These are phyloP conservation scores for Hapalemur alaotrensis DNA, from an alignment of 2,797 vertebrate species.

Conservation along the genomic window DNA sequence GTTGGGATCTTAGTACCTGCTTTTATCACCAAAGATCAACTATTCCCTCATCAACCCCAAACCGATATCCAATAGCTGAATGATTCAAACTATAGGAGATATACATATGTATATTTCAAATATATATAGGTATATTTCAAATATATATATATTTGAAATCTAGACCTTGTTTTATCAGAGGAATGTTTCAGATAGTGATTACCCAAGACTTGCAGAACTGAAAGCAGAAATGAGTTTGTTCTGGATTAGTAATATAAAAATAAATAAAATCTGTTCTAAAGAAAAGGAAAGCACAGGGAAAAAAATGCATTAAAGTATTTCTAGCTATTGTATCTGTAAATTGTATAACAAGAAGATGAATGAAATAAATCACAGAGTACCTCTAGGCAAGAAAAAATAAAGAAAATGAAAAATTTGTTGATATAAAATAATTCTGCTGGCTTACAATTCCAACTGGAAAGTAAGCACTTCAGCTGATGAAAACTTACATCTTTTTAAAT, in stretches of 20 bases:
- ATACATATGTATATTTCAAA: too few species aligned
- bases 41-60: neutral
- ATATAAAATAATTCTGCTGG: conserved; percentile 12
- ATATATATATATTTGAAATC: neutral
- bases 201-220: neutral
- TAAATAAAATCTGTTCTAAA: conserved; percentile 60
- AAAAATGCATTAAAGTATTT: conserved; percentile 61
- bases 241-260: conserved; percentile 30
- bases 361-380: conserved; percentile 70
- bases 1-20: neutral
- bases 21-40: neutral
- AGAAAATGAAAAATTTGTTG: conserved; percentile 52
- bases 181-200: neutral
- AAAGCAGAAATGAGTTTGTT: neutral
- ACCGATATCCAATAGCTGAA: neutral
- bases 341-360: conserved; percentile 43
- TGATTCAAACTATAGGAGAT: neutral
- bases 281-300: neutral
- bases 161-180: neutral
- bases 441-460: conserved; percentile 70
- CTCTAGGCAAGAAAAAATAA: conserved; percentile 63
- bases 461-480: conserved; percentile 16
- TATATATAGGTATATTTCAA: neutral
- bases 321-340: conserved; percentile 73
- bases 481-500: conserved; percentile 39